Evolutionary conservation across 1,140 invertebrate species (phyloP).

Genomic region (Himalopsyche phryganea): DNA sequence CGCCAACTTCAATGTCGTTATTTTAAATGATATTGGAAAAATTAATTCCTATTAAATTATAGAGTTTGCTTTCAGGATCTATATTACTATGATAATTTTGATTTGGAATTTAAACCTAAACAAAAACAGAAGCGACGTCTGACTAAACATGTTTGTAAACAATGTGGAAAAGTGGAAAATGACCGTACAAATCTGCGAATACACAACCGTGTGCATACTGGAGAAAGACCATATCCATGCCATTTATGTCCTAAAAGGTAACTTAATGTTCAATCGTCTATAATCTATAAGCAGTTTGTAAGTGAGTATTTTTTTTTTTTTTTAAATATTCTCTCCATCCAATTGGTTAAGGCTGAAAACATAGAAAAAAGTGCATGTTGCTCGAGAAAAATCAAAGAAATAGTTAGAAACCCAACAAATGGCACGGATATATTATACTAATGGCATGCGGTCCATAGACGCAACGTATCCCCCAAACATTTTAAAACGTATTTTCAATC

Average conservation of each 20-base stretch:
- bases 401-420: not conserved
- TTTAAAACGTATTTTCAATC: too few relatives aligned
- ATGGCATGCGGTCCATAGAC: too few relatives aligned
- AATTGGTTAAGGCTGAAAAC: not conserved
- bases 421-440: too few relatives aligned
- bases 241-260: conserved; percentile 38
- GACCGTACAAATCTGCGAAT: conserved; percentile 44
- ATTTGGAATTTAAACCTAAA: conserved; percentile 9
- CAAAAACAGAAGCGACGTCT: conserved; percentile 17
- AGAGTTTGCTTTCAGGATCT: conserved; percentile 12
- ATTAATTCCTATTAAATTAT: too few relatives aligned
- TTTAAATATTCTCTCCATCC: not conserved
- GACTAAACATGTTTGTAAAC: conserved; percentile 11
- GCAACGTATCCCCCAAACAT: too few relatives aligned
- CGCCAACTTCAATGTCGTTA: too few relatives aligned
- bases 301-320: not conserved
- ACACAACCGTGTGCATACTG: conserved; percentile 57
- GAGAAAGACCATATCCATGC: conserved; percentile 61
- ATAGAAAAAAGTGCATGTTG: not conserved
- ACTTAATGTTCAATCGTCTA: not conserved
- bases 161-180: conserved; percentile 9
- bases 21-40: too few relatives aligned
- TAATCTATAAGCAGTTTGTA: not conserved
- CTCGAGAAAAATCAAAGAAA: not conserved
- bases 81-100: conserved; percentile 7